Evolutionary conservation across 2,113 vertebrate genomes (phyloP), one percentile per base, ranked within the genome.

Genomic region (Orcinus orca): DNA sequence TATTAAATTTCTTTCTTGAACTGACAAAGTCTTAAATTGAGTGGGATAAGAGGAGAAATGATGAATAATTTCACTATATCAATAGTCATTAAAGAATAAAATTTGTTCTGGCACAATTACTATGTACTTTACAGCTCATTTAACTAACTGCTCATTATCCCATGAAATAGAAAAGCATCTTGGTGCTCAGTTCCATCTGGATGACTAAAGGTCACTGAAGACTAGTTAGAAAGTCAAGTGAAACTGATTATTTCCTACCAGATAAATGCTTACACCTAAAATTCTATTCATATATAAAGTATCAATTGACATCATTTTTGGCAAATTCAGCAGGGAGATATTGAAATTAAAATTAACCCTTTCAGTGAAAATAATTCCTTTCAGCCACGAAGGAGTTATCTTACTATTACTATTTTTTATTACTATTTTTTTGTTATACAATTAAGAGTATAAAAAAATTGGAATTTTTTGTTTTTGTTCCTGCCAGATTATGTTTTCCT

Each of bases 71-170:
- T 89, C 55, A 36, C 55, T 65, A 29, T 95, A 88, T 88, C 26
- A 95, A 84, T 90, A 93, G 62, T 71, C 38, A 94, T 94, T 96
- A 95, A 97, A 88, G 31, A 96, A 83, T 88, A 71, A 55, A 89
- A 84, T 80, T 90, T 97, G 67, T 88, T 94, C 74, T 81, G 84
- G 74, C 65, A 77, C 65, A 96, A 77, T 95, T 74, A 17, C 38
- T 60, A 15, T 85, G 60, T 84, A 94, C n/a, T 90, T 89, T 92
- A 95, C 84, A 96, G 88, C 81, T 96, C 84, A 90, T 97, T 97
- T 97, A 92, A 88, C 90, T 94, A 94, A 94, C 26, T 94, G 33
- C 63, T 94, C 60, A 86, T 97, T 95, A 96, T 88, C 53, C 76
- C 50, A 63, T 81, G 83, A 95, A 95, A 87, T 53, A 77, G 68